Percentiles rank a stretch among this genome's conserved stretches.
phyloP scores from a whole-genome alignment of 2,888 invertebrate genomes.

The Eristalis pertinax region DNA sequence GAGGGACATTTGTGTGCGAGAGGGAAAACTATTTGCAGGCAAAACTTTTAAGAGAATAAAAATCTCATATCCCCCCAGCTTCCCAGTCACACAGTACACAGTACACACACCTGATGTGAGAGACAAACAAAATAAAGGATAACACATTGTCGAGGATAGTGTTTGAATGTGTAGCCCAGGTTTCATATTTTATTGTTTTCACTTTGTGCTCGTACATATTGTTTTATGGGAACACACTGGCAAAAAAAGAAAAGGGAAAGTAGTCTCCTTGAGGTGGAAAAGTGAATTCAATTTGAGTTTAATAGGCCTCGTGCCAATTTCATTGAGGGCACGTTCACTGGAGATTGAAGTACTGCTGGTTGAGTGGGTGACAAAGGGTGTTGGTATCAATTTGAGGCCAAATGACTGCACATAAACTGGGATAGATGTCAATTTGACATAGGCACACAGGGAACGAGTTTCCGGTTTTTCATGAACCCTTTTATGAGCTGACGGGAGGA shows the following conservation, averaged over 20 bases:
- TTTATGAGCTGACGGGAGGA: neutral
- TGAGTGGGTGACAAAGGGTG: conserved; percentile 13
- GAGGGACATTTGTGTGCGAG: neutral
- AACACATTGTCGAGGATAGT: conserved; percentile 5
- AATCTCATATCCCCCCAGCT: neutral
- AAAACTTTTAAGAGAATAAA: neutral
- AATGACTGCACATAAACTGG: conserved; percentile 40
- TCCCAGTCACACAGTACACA: no score
- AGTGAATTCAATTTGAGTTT: conserved; percentile 68
- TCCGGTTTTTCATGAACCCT: conserved; percentile 11
- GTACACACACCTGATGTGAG: neutral
- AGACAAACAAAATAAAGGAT: conserved; percentile 9
- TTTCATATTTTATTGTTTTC: conserved; percentile 48
- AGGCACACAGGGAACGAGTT: conserved; percentile 6
- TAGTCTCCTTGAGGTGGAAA: conserved; percentile 36
- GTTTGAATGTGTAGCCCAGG: conserved; percentile 36
- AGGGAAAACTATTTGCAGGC: neutral
- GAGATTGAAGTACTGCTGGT: neutral
- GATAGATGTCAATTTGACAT: conserved; percentile 3
- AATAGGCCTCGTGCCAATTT: conserved; percentile 51
- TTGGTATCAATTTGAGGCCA: conserved; percentile 47
- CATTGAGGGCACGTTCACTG: conserved; percentile 45
- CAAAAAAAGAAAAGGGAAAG: conserved; percentile 12
- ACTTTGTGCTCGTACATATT: conserved; percentile 18
- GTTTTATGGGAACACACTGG: neutral